A percentile compares a stretch with the other conserved stretches of the same genome.
phyloP scores from a whole-genome alignment of 1,140 invertebrate genomes.

The Bombus confusus region DNA sequence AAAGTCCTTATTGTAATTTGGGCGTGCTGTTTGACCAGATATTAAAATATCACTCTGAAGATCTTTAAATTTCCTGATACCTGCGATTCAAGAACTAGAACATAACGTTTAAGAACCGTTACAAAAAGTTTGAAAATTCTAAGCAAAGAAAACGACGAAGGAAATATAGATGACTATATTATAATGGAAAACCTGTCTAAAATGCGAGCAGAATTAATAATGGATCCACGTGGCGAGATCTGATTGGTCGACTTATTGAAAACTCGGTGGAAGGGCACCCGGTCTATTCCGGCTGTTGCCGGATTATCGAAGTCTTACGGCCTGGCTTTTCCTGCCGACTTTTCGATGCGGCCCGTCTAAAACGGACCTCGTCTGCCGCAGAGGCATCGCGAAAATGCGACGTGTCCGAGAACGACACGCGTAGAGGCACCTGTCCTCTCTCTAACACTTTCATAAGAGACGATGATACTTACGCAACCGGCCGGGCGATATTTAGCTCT shows the following conservation, averaged over 20 bases:
- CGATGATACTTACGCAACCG: conserved; percentile 74
- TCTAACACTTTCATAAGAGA: conserved; percentile 64
- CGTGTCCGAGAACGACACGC: conserved; percentile 26
- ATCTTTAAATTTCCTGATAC: neutral
- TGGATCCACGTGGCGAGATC: neutral
- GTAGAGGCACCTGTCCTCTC: conserved; percentile 66
- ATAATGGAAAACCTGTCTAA: neutral
- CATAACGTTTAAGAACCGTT: neutral
- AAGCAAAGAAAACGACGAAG: neutral
- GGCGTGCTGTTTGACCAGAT: neutral
- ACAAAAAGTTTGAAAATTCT: neutral
- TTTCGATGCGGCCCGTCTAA: conserved; percentile 30
- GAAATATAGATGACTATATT: too few relatives aligned
- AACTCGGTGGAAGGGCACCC: conserved; percentile 27
- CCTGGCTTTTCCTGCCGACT: conserved; percentile 11
- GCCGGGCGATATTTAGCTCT: conserved; percentile 76
- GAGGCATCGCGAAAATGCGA: conserved; percentile 61
- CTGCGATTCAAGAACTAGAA: neutral
- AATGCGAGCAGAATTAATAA: neutral
- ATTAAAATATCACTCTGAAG: too few relatives aligned
- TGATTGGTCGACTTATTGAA: neutral
- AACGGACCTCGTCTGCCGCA: conserved; percentile 30
- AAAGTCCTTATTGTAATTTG: neutral
- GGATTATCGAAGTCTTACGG: conserved; percentile 22
- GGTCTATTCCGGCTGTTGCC: conserved; percentile 19